Percentiles rank a stretch among this genome's conserved stretches.
phyloP scores from a whole-genome alignment of 1,140 invertebrate genomes.

The Choristoneura fumiferana region DNA sequence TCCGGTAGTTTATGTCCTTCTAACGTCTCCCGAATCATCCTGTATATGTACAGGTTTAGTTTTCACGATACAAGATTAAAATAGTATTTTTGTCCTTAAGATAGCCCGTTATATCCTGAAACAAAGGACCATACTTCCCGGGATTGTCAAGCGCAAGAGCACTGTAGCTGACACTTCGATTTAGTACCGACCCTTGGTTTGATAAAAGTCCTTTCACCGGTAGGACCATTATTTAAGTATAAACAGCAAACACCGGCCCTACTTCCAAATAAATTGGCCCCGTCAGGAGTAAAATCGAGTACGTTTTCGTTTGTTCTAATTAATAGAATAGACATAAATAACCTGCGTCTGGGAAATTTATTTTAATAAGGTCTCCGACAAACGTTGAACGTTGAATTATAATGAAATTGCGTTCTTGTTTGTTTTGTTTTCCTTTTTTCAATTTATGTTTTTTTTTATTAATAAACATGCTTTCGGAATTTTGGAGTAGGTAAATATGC shows the following conservation, averaged over 20 bases:
- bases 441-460: no score
- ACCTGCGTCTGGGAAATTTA: not conserved
- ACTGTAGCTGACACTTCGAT: conserved; percentile 66
- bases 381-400: not conserved
- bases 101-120: conserved; percentile 23
- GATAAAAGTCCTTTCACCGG: conserved; percentile 54
- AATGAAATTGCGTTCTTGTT: not conserved
- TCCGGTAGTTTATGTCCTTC: no score
- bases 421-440: not conserved
- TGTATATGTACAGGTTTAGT: not conserved
- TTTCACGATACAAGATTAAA: not conserved
- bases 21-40: no score
- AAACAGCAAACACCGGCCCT: conserved; percentile 6
- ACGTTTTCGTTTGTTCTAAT: conserved; percentile 11
- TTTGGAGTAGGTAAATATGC: no score
- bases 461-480: no score
- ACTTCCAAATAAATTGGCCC: conserved; percentile 14
- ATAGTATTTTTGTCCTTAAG: conserved; percentile 6
- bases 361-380: conserved; percentile 3
- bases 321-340: conserved; percentile 10
- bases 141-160: conserved; percentile 62
- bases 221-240: conserved; percentile 44
- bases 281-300: conserved; percentile 11
- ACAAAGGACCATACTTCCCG: conserved; percentile 56
- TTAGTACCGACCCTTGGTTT: conserved; percentile 66